Evolutionary conservation across 2,888 invertebrate species (phyloP).

Genomic region (Axea sp.): DNA sequence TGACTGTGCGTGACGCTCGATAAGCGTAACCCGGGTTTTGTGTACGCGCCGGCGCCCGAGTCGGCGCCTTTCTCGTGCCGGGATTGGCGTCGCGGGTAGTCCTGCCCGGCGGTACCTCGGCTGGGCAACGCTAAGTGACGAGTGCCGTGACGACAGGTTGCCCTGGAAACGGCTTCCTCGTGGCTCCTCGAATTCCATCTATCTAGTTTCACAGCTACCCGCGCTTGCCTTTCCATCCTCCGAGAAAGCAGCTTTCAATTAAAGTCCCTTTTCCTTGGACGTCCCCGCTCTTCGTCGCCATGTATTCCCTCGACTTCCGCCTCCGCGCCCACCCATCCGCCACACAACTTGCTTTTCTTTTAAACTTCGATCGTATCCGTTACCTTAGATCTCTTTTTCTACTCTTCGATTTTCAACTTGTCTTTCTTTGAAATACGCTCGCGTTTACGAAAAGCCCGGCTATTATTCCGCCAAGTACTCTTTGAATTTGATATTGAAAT

Average conservation of each 20-base stretch:
- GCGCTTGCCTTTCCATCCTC: slow-evolving; percentile 51
- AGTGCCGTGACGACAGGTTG: slow-evolving; percentile 73
- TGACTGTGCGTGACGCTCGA: slow-evolving; percentile 60
- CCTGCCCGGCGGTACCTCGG: slow-evolving; percentile 61
- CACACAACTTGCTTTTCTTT: slow-evolving; percentile 37
- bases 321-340: slow-evolving; percentile 34
- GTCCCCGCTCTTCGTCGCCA: slow-evolving; percentile 37
- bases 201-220: slow-evolving; percentile 53
- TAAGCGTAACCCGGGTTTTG: slow-evolving; percentile 46
- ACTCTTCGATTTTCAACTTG: slow-evolving; percentile 40
- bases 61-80: slow-evolving; percentile 53
- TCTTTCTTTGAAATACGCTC: slow-evolving; percentile 31
- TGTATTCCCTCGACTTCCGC: slow-evolving; percentile 28
- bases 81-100: slow-evolving; percentile 57
- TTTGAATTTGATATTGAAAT: slow-evolving; percentile 29
- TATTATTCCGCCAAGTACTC: slow-evolving; percentile 18
- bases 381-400: slow-evolving; percentile 18
- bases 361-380: slow-evolving; percentile 47
- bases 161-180: slow-evolving; percentile 74
- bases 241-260: slow-evolving; percentile 77
- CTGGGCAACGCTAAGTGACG: slow-evolving; percentile 64
- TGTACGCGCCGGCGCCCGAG: slow-evolving; percentile 58
- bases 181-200: slow-evolving; percentile 61
- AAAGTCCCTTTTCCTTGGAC: slow-evolving; percentile 69
- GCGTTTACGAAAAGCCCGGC: slow-evolving; percentile 34